Base-by-base conservation (phyloP, 2,888 invertebrate species). In the Biston stratarius region DNA sequence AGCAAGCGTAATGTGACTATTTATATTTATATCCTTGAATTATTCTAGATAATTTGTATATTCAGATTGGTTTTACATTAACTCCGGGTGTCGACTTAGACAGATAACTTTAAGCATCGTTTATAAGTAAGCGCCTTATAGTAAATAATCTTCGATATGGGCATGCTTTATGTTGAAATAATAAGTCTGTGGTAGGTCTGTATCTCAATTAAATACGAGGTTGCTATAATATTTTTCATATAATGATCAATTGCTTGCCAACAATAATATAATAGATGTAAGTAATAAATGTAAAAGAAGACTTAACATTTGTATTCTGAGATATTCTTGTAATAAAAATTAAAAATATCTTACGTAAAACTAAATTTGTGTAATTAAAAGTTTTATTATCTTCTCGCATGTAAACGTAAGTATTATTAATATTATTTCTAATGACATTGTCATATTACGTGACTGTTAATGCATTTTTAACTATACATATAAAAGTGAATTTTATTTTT, bases 371-470 rank as follows among this genome's bases (percentile, higher is more conserved):
- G 40, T 42, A 40, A 24, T 15, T 42, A 24, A 24, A 24, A 2
- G 15, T 55, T 12, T 14, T 14, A 15, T 15, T 10, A 38, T 40
- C 14, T 38, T 42, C 8, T 55, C 55, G 24, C 8, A 55, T 42
- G 33, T 42, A 24, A 55, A 55, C 3, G 24, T 24, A 2, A 55
- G 55, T 55, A 55, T 55, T 55, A 55, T 55, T 55, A 55, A 55
- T n/a, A 10, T 38, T 53, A 53, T 53, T 53, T 15, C 38, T 10
- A 38, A 38, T 53, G 8, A 12, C 15, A 52, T 38, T 53, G 36
- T 14, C 15, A 15, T 15, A n/a, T 52, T 14, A 14, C 6, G 7
- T 42, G 12, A 45, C n/a, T 45, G n/a, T 45, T 6, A 24, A 48
- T 11, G 15, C 48, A 24, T 33, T 24, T 15, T 33, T 7, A 47